These are phyloP conservation scores for Monarcha castaneiventris DNA, from an alignment of 2,113 vertebrate genomes.

Conservation along the genomic window DNA sequence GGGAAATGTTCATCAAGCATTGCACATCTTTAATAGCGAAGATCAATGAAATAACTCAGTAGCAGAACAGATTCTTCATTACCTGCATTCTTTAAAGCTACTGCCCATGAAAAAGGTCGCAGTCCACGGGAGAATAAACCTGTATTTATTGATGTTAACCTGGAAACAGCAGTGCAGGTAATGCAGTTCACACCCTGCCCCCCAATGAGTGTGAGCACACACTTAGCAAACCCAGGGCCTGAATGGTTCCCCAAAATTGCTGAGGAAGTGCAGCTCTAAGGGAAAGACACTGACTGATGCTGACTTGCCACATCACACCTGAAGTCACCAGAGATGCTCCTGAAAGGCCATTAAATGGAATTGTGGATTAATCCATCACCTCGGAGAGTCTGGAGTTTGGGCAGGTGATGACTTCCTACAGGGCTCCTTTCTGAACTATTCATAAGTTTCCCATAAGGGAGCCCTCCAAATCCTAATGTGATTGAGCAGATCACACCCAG, in stretches of 20 bases:
- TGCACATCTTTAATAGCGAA: neutral
- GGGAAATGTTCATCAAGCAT: neutral
- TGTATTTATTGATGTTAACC: neutral
- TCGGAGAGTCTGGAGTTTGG: neutral
- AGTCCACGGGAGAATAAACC: neutral
- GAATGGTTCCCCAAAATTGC: neutral
- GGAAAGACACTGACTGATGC: neutral
- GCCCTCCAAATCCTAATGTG: neutral
- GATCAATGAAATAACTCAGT: neutral
- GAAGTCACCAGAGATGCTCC: neutral
- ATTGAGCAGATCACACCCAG: neutral
- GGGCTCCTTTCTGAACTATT: neutral
- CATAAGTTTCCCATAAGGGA: neutral
- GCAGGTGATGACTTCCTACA: neutral
- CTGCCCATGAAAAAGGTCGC: neutral
- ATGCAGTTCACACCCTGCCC: neutral
- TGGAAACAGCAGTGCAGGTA: neutral
- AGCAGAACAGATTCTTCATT: neutral
- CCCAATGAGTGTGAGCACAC: neutral
- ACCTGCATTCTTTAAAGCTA: neutral
- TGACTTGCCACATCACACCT: neutral
- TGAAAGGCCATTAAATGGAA: neutral
- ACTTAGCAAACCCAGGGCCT: neutral
- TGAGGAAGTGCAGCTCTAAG: neutral
- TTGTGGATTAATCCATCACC: neutral